Evolutionary conservation across 1,140 invertebrate genomes (phyloP), one percentile per base, ranked within the genome.

Genomic region (Ostrea denselamellosa): DNA sequence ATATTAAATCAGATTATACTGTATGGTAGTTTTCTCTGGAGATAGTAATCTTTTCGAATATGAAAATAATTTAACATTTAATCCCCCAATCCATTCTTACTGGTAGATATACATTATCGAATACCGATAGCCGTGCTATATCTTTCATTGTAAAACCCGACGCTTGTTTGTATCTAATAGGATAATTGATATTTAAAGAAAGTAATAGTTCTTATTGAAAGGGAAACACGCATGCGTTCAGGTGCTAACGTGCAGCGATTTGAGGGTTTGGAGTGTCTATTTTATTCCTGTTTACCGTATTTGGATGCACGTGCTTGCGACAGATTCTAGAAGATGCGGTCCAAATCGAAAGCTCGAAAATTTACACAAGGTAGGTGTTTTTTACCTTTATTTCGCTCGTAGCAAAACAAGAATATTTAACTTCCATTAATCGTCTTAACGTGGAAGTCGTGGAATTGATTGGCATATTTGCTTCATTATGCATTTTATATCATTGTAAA

Each of bases 141-240:
- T 77, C 68, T 77, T 25, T 28, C 68, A 77, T 77, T 77, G 68
- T 77, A 77, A 77, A 34, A 77, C 68, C 68, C 68, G 9, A 34
- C 25, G 68, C 68, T 77, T 77, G 68, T 77, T 77, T 77, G 68
- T 77, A 77, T 77, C 68, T 77, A 77, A 77, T 77, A 77, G 68
- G 68, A 77, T 77, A 77, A 77, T 77, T 77, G 68, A 77, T 77
- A 77, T 77, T 77, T 77, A 77, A 77, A 77, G 68, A 77, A 77
- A 77, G 68, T 77, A 77, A 77, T 77, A 77, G 68, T 77, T 77
- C 68, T 77, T 77, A 77, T 34, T 77, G 68, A 77, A 77, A 77
- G 68, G 28, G 68, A 77, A 77, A 77, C 68, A 77, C 68, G 68
- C 68, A 77, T 77, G 68, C 68, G 68, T 77, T 77, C 68, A 77